Evolutionary conservation across 2,113 vertebrate species (phyloP), one percentile per base, ranked within the genome.

Genomic region (Ochotona curzoniae): DNA sequence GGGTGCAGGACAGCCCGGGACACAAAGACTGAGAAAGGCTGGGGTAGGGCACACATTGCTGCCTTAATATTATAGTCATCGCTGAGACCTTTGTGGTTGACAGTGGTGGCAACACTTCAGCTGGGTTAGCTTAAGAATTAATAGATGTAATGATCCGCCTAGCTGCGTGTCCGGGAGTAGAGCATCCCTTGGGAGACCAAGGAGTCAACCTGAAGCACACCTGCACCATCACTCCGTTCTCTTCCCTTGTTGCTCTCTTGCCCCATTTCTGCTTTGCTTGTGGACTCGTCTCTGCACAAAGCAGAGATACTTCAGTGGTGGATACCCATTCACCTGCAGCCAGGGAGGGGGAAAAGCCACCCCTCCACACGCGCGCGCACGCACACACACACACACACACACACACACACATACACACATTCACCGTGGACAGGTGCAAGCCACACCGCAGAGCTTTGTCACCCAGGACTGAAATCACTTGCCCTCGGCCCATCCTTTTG

Each of bases 31-130:
- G 4, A 11, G 12, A 28, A 35, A 86, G 54, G 21, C 38, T 2
- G 9, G 67, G 47, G n/a, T 25, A 18, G 30, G 17, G 54, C 12
- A 14, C 2, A 0, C 3, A 18, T n/a, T 14, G 47, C 81, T 30
- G 23, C 1, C 0, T 44, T 57, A 6, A 14, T 25, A 4, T 28
- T 10, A 4, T 0, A 1, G 17, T n/a, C 2, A 21, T 60, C 4
- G 9, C 21, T 0, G 28, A 28, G 32, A 30, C 35, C 64, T n/a
- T 63, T 79, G 14, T 26, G 30, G 35, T 23, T 30, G 44, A 49
- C 25, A 1, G 44, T 7, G 82, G 69, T 35, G 88, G 28, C 83
- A 38, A 54, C 1, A 6, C 1, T 83, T 44, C 38, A 51, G 70
- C 28, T 61, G 78, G 18, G 26, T 61, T 49, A 26, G 76, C 10